Evolutionary conservation across 2,888 invertebrate species (phyloP).

Genomic region (Sphecodes monilicornis): DNA sequence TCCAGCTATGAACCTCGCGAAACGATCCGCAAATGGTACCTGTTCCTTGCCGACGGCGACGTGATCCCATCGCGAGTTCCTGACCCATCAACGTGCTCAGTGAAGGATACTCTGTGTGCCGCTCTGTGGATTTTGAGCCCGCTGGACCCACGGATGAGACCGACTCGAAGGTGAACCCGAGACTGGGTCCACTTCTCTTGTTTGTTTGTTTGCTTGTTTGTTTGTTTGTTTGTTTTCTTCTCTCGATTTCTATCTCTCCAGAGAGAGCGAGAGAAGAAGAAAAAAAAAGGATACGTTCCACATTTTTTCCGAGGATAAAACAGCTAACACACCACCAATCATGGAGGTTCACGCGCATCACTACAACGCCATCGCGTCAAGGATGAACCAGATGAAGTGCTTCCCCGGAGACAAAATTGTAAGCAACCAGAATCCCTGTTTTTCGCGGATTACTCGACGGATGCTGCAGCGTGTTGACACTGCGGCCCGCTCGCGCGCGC

Average conservation of each 20-base stretch:
- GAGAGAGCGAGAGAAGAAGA: not conserved
- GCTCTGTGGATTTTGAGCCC: not conserved
- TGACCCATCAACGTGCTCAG: not conserved
- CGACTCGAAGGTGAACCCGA: slow-evolving; percentile 53
- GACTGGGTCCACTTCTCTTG: slow-evolving; percentile 2
- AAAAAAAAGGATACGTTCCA: not conserved
- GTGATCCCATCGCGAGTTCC: not conserved
- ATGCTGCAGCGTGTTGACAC: slow-evolving; percentile 3
- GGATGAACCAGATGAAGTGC: slow-evolving; percentile 83
- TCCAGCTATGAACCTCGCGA: not conserved
- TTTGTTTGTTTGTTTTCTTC: not conserved
- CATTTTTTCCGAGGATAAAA: slow-evolving; percentile 8
- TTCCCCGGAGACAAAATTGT: slow-evolving; percentile 82
- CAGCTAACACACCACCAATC: slow-evolving; percentile 40
- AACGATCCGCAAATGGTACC: not conserved
- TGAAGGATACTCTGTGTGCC: not conserved
- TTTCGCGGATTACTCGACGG: slow-evolving; percentile 3
- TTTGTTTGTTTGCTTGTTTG: not conserved
- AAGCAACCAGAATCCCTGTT: slow-evolving; percentile 58
- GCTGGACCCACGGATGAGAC: slow-evolving; percentile 51
- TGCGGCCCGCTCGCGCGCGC: not conserved
- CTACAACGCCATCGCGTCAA: slow-evolving; percentile 79
- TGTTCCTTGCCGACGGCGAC: not conserved
- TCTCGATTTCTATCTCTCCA: not conserved
- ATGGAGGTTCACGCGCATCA: slow-evolving; percentile 83